A percentile compares a stretch with the other conserved stretches of the same genome.
Conservation (phyloP, 2,113 vertebrate genomes). For the Zeus faber region DNA sequence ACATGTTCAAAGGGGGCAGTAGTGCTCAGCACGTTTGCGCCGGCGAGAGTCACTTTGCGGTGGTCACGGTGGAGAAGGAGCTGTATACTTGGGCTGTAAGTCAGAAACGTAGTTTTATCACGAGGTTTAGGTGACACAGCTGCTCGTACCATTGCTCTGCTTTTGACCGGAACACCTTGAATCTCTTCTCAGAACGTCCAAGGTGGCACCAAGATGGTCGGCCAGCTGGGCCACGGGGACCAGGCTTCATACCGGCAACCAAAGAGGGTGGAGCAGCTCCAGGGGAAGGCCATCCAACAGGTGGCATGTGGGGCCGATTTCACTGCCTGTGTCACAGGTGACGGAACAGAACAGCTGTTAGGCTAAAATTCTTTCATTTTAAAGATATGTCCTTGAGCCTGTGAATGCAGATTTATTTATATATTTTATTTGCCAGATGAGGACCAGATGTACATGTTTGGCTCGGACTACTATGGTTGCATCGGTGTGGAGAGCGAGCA, state of each 20-base stretch:
- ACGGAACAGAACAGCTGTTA: too few relatives aligned
- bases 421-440: conserved; percentile 90
- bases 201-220: conserved; percentile 92
- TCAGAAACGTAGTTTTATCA: too few relatives aligned
- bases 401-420: too few relatives aligned
- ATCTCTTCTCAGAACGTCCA: conserved; percentile 85
- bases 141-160: not conserved
- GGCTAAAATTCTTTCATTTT: too few relatives aligned
- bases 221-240: conserved; percentile 95
- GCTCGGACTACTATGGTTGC: conserved; percentile 96
- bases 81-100: conserved; percentile 99
- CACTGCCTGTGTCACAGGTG: conserved; percentile 92
- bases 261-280: conserved; percentile 90
- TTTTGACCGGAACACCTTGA: conserved; percentile 3
- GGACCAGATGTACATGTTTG: conserved; percentile 95
- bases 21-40: conserved; percentile 94
- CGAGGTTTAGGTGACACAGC: not conserved
- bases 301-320: conserved; percentile 96
- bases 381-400: conserved; percentile 1
- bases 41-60: conserved; percentile 95
- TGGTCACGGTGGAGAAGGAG: conserved; percentile 98
- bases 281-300: conserved; percentile 91
- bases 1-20: conserved; percentile 93
- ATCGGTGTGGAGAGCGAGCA: conserved; percentile 84
- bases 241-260: conserved; percentile 95